Percentiles rank a stretch among this genome's conserved stretches.
Conservation (phyloP, 2,888 invertebrate species). For the Steinernema scapterisci region DNA sequence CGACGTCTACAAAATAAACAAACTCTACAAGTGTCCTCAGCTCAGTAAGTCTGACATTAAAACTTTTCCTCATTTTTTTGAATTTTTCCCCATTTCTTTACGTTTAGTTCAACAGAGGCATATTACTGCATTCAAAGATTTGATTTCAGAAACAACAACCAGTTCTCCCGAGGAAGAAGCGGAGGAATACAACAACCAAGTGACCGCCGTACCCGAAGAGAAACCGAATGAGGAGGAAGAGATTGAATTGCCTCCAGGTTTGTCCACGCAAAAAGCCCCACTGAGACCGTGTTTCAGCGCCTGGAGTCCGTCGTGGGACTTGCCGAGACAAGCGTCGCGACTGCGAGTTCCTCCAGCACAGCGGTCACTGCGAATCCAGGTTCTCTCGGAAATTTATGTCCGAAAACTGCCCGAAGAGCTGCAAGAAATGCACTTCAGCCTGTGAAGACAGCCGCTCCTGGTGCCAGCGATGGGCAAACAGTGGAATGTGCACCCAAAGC, state of each 20-base stretch:
- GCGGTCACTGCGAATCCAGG: conserved; percentile 62
- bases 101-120: no score
- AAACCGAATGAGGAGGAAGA: neutral
- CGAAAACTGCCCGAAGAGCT: conserved; percentile 60
- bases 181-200: conserved; percentile 35
- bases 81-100: conserved; percentile 24
- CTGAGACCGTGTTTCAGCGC: neutral
- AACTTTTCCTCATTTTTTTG: neutral
- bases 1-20: conserved; percentile 67
- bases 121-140: no score
- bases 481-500: conserved; percentile 60
- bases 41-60: conserved; percentile 34
- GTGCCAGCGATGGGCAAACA: conserved; percentile 64
- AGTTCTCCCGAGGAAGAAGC: conserved; percentile 40
- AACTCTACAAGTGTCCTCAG: conserved; percentile 65
- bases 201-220: conserved; percentile 8
- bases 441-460: conserved; percentile 54
- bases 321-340: conserved; percentile 55
- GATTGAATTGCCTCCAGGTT: neutral
- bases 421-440: conserved; percentile 51
- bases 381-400: conserved; percentile 61
- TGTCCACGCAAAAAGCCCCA: no score
- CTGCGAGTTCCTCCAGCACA: conserved; percentile 57
- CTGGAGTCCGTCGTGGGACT: neutral
- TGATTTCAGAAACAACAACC: conserved; percentile 38